Base-by-base conservation (phyloP, 2,888 invertebrate genomes). In the Baccha elongata region DNA sequence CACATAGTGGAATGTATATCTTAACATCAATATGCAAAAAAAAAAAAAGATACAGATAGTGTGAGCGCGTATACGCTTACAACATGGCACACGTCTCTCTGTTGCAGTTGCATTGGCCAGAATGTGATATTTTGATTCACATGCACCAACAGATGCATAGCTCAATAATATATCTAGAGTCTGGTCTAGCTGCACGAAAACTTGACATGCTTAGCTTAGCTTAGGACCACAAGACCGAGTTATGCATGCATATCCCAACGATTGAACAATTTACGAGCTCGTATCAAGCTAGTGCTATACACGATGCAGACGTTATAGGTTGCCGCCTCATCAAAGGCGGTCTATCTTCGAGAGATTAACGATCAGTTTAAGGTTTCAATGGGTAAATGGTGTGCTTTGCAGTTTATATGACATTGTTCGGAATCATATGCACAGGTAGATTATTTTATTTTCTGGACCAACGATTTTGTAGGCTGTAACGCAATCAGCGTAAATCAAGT, bases 401-500 rank as follows among this genome's bases (percentile, higher is more conserved):
- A 35, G 55, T 73, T 83, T 58, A 55, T 78, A 73, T 83, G 83
- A 78, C 83, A 83, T 73, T 83, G 83, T 78, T 62, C 50, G 72
- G 42, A 67, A 76, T 64, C 53, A 58, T 50, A 37, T 50, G 72
- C 68, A 68, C 78, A 78, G 76, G 78, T 78, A 48, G 60, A 62
- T 46, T 50, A 35, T 55, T 35, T 29, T 55, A 44, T 58, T 46
- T 62, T 46, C 15, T 72, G 78, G 72, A 55, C 52, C 68, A 72
- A 35, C 35, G 62, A 72, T 78, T 78, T 83, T 68, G 78, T 83
- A 67, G 78, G 83, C 58, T 46, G 83, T 17, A 78, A 78, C 72
- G 83, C 78, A 83, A 83, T 78, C 83, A 83, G 78, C 78, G 83
- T 83, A 78, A 83, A 83, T 83, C 83, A 83, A 73, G 78, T 68